Base-by-base conservation (phyloP, 53 echinoderm and acorn worm species). In the Temnopleurus reevesii region DNA sequence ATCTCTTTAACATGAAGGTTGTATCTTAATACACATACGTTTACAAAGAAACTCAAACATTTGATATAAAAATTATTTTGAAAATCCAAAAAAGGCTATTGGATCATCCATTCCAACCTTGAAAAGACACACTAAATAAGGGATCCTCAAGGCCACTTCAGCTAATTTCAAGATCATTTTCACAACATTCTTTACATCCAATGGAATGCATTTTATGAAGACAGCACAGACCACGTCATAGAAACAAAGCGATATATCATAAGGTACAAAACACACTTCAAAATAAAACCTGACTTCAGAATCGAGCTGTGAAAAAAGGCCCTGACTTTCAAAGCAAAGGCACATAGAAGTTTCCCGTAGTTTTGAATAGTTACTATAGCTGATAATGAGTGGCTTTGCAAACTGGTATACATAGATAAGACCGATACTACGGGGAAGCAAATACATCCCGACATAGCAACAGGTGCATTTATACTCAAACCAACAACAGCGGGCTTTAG, bases 141-240 rank as follows among this genome's bases (percentile, higher is more conserved):
- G 18, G 0, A 34, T 4, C 41, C 41, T 71, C n/a, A 71, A 71
- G 71, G 71, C n/a, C 71, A 71, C 71, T 43, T 71, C 33, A 38
- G 71, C 63, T 31, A 18, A n/a, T n/a, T 36, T 71, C 71, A 38
- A 71, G n/a, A 38, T 19, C 71, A 71, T 9, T 34, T 71, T 41
- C 10, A 12, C 9, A 71, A 38, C 18, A 21, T 5, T 33, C 18
- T 12, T 31, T 38, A 71, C 71, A 71, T 71, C 71, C 41, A 41
- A 71, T 71, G 71, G 71, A 71, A 71, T 71, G 71, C 71, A 71
- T 5, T 49, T 49, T 31, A 63, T 13, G 30, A 38, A 71, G 19
- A 71, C 63, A 63, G 17, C 18, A 63, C 13, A 55, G 21, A 71
- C 41, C 30, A 38, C 8, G 2, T 4, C 4, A 19, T 0, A 19